These are phyloP conservation scores for Lutjanus campechanus DNA, from an alignment of 2,797 vertebrate genomes.

Conservation along the genomic window DNA sequence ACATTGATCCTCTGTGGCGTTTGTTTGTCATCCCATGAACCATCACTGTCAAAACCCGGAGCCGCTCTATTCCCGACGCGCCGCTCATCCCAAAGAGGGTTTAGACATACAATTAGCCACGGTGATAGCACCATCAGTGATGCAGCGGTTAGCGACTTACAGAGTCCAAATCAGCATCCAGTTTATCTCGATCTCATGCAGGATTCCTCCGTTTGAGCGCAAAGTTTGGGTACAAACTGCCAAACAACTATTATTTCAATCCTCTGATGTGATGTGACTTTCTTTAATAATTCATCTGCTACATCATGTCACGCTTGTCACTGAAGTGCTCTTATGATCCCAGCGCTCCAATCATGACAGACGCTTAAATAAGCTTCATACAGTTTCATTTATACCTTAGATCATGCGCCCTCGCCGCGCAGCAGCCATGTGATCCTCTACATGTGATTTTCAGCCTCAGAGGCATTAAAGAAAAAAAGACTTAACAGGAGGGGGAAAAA, in stretches of 20 bases:
- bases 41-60: conserved; percentile 77
- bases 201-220: background rate
- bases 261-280: conserved; percentile 64
- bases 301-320: conserved; percentile 75
- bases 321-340: conserved; percentile 46
- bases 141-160: conserved; percentile 27
- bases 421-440: conserved; percentile 36
- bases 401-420: background rate
- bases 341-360: conserved; percentile 57
- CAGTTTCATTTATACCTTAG: conserved; percentile 36
- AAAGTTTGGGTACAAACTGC: conserved; percentile 58
- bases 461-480: conserved; percentile 49
- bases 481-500: conserved; percentile 32
- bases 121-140: conserved; percentile 49
- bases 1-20: conserved; percentile 81
- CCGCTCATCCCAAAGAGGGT: conserved; percentile 72
- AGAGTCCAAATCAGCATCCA: conserved; percentile 35
- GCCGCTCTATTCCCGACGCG: conserved; percentile 68
- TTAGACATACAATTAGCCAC: conserved; percentile 83
- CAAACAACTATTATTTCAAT: conserved; percentile 50
- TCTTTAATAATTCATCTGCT: conserved; percentile 69
- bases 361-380: conserved; percentile 56
- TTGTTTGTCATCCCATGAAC: conserved; percentile 82
- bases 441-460: conserved; percentile 38
- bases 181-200: conserved; percentile 35